Base-by-base conservation (phyloP, 1,140 invertebrate species). In the Apis florea region DNA sequence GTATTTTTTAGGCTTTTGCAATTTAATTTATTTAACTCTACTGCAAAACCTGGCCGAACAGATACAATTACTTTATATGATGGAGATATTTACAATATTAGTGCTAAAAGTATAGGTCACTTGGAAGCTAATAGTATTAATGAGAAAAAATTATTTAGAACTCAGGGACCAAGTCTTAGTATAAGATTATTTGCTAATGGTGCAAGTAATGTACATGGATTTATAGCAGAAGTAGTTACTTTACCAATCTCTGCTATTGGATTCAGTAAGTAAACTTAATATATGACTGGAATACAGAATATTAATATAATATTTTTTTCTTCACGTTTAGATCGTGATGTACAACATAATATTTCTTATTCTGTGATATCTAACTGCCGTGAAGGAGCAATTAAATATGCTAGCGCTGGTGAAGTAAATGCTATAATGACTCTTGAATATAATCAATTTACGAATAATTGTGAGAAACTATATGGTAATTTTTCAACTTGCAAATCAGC, bases 141-240 rank as follows among this genome's bases (percentile, higher is more conserved):
- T 71, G 96, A 97, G 68, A 97, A 97, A 83, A 96, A 95, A 83
- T 95, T 98, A 53, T 97, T 97, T 83, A 96, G 93, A 89, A 97
- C 96, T 0, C 94, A 94, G 69, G 95, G 96, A 26, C 96, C 97
- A 0, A 97, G 97, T 88, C 94, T 99, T 72, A 98, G 98, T 89
- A 94, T 99, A 5, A 97, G 98, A 91, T 92, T 99, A 17, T 98
- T 99, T 90, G 98, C 98, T 0, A 99, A 98, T 83, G 98, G 98
- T 58, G 98, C 98, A 0, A 97, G 97, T 64, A 96, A 96, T 49
- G 94, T 95, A n/a, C 97, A 99, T 93, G 99, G 99, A 74, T 99
- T 99, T 91, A 97, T 99, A 85, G 99, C 99, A 21, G 99, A 99
- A 94, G 95, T 99, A 74, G 96, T 99, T 0, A 99, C 98, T 0